phyloP scores from a whole-genome alignment of 2,797 vertebrate species.

The Lepidocolaptes lacrymiger region DNA sequence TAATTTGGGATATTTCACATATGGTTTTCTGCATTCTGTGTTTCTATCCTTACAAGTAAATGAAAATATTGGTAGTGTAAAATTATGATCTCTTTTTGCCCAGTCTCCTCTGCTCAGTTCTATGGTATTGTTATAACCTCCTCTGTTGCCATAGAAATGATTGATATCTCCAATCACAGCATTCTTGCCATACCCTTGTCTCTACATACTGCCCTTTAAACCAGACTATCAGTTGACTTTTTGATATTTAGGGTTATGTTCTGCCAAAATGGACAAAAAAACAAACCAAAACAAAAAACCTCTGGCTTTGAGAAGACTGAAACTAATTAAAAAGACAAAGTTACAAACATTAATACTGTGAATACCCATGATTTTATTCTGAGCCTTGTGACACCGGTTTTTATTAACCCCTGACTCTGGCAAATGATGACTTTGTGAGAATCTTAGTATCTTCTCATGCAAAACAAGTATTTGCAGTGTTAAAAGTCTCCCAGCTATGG shows the following conservation, averaged over 20 bases:
- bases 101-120: background rate
- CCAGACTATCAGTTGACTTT: background rate
- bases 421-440: background rate
- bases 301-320: background rate
- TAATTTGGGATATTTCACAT: background rate
- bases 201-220: slow-evolving; percentile 8
- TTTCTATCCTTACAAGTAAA: background rate
- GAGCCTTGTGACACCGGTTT: background rate
- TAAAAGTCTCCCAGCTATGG: background rate
- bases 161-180: slow-evolving; percentile 23
- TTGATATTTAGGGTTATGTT: background rate
- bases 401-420: background rate
- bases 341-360: background rate
- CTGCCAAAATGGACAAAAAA: background rate
- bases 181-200: slow-evolving; percentile 15
- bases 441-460: background rate
- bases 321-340: background rate
- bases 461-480: background rate
- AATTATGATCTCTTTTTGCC: background rate
- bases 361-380: background rate
- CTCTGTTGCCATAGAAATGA: slow-evolving; percentile 68
- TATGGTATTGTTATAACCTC: background rate
- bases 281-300: background rate
- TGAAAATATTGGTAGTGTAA: background rate
- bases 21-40: background rate